Evolutionary conservation across 2,797 vertebrate species (phyloP), one percentile per base, ranked within the genome.

Genomic region (Scleropages formosus): DNA sequence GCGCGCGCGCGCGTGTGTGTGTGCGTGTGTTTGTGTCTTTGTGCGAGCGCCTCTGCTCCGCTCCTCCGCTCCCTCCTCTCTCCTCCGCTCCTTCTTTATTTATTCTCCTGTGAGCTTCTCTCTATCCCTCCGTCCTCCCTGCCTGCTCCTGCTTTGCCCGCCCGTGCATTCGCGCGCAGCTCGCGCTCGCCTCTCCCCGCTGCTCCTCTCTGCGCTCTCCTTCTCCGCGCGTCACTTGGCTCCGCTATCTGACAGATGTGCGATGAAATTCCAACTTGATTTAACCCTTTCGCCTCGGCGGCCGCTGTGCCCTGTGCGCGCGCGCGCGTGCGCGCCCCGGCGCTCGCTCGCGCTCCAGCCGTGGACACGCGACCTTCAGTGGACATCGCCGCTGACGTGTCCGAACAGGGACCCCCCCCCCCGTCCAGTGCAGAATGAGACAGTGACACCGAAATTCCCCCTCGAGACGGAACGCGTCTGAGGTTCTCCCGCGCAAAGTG

Each of bases 171-270:
- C 31, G 31, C 31, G 6, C 31, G 31, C 31, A 39, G 31, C 31
- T 39, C 31, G 31, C 31, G 87, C 91, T 92, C 90, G 86, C 85
- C 86, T 87, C 86, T 82, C 39, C 64, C 62, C 77, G 49, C 75
- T 66, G 63, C 58, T 24, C 69, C 79, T 77, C 89, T 88, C 87
- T 76, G 86, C 80, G 87, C 87, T 86, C 79, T 84, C 82, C 83
- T 78, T 65, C 85, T 88, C 93, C 85, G 87, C 93, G 91, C 93
- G 93, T 94, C 94, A 94, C 93, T 87, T 60, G 91, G 88, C 90
- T 91, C 91, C 91, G 93, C 93, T 94, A 94, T 92, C 93, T 94
- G 93, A 94, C 92, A 94, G 93, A 93, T 95, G 93, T 92, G 93
- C 92, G 91, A 92, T 93, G 92, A 93, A 93, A 92, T 91, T 92